Conservation (phyloP, 2,797 vertebrate species). For the Momotus momota region DNA sequence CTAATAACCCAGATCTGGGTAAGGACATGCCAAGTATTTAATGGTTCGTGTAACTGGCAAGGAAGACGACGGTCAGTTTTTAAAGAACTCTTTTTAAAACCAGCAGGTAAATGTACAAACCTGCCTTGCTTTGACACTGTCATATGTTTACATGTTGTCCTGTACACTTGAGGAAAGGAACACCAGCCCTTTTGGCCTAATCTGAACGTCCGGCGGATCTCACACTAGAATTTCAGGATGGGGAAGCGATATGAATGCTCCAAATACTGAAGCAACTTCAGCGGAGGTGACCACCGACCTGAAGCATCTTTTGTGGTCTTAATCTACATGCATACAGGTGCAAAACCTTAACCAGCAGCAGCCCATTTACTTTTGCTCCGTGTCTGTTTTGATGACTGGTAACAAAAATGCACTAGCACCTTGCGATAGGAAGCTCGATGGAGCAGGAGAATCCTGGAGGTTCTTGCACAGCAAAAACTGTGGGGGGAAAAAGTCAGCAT, state of each 20-base stretch:
- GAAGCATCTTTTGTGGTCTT: not conserved
- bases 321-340: not conserved
- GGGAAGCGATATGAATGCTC: not conserved
- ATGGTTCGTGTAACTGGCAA: conserved; percentile 27
- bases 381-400: not conserved
- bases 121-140: conserved; percentile 66
- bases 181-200: not conserved
- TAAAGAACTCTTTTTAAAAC: conserved; percentile 62
- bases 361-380: not conserved
- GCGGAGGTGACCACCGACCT: not conserved
- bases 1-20: conserved; percentile 29
- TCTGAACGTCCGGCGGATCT: not conserved
- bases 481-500: not conserved
- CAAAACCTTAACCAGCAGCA: conserved; percentile 26
- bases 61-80: conserved; percentile 49
- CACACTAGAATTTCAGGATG: not conserved
- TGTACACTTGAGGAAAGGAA: conserved; percentile 72
- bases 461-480: not conserved
- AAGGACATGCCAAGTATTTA: conserved; percentile 40
- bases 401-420: conserved; percentile 9
- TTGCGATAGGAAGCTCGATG: not conserved
- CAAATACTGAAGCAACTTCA: not conserved
- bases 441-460: not conserved
- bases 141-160: conserved; percentile 75
- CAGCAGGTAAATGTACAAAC: conserved; percentile 43